Conservation (phyloP, 2,113 vertebrate species). For the Microtus pennsylvanicus region DNA sequence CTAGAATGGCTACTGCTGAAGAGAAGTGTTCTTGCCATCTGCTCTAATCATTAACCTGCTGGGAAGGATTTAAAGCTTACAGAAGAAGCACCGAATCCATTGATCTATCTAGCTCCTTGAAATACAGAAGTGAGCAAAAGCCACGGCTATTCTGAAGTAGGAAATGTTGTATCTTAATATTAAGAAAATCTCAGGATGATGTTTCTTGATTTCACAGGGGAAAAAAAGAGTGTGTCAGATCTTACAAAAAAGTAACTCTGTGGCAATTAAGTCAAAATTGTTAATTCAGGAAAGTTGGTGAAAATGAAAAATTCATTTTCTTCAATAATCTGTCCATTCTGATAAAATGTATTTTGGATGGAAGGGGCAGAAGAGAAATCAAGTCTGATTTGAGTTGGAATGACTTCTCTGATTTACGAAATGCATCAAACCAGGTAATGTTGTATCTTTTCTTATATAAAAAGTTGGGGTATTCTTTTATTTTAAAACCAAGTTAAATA, state of each 20-base stretch:
- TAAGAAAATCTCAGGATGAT: constrained; percentile 50
- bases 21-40: neutral
- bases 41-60: neutral
- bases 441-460: neutral
- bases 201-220: neutral
- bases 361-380: neutral
- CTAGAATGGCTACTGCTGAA: neutral
- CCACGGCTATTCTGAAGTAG: neutral
- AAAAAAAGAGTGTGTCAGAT: constrained; percentile 11
- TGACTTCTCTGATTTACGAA: constrained; percentile 13
- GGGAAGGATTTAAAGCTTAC: neutral
- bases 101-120: neutral
- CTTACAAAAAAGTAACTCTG: constrained; percentile 12
- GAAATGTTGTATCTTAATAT: neutral
- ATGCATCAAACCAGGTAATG: neutral
- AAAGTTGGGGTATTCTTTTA: neutral
- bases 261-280: neutral
- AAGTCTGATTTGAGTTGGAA: neutral
- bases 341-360: neutral
- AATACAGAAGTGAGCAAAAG: constrained; percentile 34
- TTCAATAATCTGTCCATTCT: neutral
- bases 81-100: neutral
- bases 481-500: constrained; percentile 37
- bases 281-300: neutral
- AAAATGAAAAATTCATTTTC: neutral